Evolutionary conservation across 2,888 invertebrate genomes (phyloP).

Genomic region (Tetranychus piercei): DNA sequence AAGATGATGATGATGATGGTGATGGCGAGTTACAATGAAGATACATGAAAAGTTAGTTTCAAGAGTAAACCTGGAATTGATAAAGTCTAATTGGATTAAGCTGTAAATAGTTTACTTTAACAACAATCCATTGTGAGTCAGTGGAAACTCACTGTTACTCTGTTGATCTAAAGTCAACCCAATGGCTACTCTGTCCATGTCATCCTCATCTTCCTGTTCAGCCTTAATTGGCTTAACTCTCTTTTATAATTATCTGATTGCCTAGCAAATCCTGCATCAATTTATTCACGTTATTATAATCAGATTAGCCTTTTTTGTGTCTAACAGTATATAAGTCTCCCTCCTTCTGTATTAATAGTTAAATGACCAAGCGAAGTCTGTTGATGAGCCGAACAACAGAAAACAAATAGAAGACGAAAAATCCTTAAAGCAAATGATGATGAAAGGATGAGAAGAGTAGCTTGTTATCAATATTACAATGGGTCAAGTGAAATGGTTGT

Average conservation of each 20-base stretch:
- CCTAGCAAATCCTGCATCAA: neutral
- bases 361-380: neutral
- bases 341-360: neutral
- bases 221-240: neutral
- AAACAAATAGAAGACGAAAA: neutral
- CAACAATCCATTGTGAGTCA: neutral
- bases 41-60: neutral
- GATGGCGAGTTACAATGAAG: neutral
- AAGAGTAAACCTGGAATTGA: neutral
- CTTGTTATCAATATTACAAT: neutral
- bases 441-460: neutral
- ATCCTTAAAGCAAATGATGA: neutral
- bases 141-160: neutral
- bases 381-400: neutral
- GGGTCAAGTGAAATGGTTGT: neutral
- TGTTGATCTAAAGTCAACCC: neutral
- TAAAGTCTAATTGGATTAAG: neutral
- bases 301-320: neutral
- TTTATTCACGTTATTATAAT: neutral
- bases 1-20: too few relatives aligned
- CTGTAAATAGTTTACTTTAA: neutral
- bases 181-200: neutral
- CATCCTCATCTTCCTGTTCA: neutral
- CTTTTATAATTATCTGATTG: neutral
- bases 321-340: too few relatives aligned